Base-by-base conservation (phyloP, 2,797 vertebrate genomes). In the Syndactyla subalaris region DNA sequence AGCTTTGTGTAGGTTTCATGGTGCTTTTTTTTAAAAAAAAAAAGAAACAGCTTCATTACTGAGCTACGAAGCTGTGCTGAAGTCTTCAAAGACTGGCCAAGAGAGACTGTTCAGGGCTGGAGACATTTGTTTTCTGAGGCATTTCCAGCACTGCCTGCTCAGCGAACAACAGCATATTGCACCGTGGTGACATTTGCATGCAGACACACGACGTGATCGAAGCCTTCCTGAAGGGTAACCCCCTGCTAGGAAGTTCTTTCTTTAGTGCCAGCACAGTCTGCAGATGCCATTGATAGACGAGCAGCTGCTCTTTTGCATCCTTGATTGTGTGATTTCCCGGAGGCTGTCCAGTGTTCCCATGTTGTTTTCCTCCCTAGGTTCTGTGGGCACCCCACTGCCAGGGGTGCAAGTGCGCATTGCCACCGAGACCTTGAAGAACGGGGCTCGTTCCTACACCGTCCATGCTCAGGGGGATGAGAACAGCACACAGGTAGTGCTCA, bases 311-410 rank as follows among this genome's bases (percentile, higher is more conserved):
- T 59, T 30, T 51, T 32, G 62, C 83, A 18, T 14, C 72, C 79
- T 22, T 20, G 57, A 1, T 6, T 17, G 3, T 55, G 70, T 57
- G 55, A 14, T 72, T 87, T 46, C 54, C 51, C 16, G 5, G 32
- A 32, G 73, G n/a, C 79, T 26, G 39, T 4, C 43, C 52, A 2
- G 72, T 8, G 5, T 29, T 36, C 3, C 26, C 9, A 8, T 5
- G 62, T 20, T 34, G 45, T 21, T 86, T 76, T 72, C 63, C 51
- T 9, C 70, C 34, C 5, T 78, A 99, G 99, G 99, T 17, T 98
- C 99, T 0, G 99, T 99, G 70, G 99, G 99, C n/a, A 97, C 96
- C 32, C 99, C 99, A 0, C 98, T 99, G 29, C 99, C 99, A 0
- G 97, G 98, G 2, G 98, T 99, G 17, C 92, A 98, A 30, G 99